Conservation (phyloP, 2,888 invertebrate genomes). For the Sepiola atlantica region DNA sequence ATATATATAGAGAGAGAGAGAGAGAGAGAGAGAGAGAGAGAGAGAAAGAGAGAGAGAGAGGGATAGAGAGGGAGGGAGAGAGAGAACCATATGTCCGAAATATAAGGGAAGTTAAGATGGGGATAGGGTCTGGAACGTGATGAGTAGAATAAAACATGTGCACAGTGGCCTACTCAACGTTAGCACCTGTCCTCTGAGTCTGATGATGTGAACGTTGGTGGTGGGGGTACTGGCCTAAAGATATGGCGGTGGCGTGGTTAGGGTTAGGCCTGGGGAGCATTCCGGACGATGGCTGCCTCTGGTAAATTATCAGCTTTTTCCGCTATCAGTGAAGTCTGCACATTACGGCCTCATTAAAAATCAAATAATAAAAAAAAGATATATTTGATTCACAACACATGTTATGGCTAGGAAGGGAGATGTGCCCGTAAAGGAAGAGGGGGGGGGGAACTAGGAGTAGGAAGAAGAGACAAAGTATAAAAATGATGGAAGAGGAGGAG, state of each 20-base stretch:
- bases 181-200: neutral
- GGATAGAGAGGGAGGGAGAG: neutral
- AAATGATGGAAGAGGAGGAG: no score
- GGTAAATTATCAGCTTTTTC: neutral
- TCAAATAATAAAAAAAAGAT: neutral
- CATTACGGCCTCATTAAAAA: neutral
- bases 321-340: conserved; percentile 20
- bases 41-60: no score
- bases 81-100: neutral
- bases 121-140: neutral
- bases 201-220: neutral
- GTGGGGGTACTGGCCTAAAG: neutral
- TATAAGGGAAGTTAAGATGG: neutral
- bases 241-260: neutral
- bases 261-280: neutral
- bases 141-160: neutral
- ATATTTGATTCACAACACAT: neutral
- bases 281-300: conserved; percentile 1
- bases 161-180: neutral
- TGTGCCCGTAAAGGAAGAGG: no score
- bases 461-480: no score
- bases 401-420: neutral
- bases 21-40: no score
- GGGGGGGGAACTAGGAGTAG: no score
- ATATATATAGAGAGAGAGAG: no score